Evolutionary conservation across 2,888 invertebrate species (phyloP).

Genomic region (Rhingia campestris): DNA sequence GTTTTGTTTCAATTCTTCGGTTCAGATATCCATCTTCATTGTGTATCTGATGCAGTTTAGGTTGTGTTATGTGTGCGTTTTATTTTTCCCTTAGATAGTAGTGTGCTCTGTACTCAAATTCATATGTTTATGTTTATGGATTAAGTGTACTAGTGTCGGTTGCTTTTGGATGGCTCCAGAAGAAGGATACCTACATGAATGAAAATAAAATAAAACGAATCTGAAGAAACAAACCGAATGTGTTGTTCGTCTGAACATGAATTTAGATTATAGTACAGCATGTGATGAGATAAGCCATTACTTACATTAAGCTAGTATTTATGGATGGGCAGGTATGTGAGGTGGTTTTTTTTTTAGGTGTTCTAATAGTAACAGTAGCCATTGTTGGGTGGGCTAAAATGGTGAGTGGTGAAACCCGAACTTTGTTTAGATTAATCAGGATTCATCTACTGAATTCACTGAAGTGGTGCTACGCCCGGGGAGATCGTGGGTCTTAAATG

Average conservation of each 20-base stretch:
- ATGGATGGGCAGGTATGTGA: neutral
- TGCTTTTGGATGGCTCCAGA: conserved; percentile 25
- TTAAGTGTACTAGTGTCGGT: conserved; percentile 24
- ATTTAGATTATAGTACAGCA: conserved; percentile 57
- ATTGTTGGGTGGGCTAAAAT: too few species aligned
- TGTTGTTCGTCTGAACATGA: conserved; percentile 49
- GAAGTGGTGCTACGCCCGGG: too few species aligned
- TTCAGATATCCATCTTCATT: conserved; percentile 38
- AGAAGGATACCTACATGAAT: conserved; percentile 26
- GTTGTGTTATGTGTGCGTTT: conserved; percentile 1
- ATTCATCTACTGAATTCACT: too few species aligned
- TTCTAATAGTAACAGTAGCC: too few species aligned
- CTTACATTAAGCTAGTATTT: neutral
- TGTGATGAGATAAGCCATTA: conserved; percentile 35
- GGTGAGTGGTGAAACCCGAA: too few species aligned
- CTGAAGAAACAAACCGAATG: conserved; percentile 14
- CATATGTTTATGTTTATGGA: conserved; percentile 60
- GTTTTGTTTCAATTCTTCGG: conserved; percentile 37
- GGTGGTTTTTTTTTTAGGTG: neutral
- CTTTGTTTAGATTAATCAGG: too few species aligned
- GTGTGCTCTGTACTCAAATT: conserved; percentile 44
- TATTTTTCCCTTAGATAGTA: conserved; percentile 23
- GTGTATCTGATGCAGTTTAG: conserved; percentile 50
- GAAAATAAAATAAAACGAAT: conserved; percentile 5
- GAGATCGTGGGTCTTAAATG: too few species aligned